A percentile compares a stretch with the other conserved stretches of the same genome.
phyloP scores from a whole-genome alignment of 2,888 invertebrate species.

The Xylota sylvarum region DNA sequence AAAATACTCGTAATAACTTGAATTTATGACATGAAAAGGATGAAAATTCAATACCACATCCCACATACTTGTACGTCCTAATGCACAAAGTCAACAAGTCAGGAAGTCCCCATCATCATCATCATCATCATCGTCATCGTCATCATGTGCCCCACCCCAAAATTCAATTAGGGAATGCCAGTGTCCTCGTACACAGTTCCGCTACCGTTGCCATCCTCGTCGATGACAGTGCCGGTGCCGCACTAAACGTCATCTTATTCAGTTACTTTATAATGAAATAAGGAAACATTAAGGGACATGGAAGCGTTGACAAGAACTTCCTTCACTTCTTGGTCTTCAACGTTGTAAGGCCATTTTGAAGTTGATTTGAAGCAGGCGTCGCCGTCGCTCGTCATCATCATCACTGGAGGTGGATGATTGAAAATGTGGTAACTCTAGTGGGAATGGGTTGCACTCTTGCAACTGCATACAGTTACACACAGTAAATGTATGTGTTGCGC shows the following conservation, averaged over 20 bases:
- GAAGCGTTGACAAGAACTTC: conserved; percentile 46
- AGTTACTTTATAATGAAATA: conserved; percentile 70
- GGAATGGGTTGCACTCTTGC: not conserved
- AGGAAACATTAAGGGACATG: conserved; percentile 66
- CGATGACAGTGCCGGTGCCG: not conserved
- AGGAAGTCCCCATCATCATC: conserved; percentile 68
- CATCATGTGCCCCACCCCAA: conserved; percentile 30
- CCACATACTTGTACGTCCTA: conserved; percentile 24
- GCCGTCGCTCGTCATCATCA: not conserved
- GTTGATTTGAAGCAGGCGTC: conserved; percentile 31
- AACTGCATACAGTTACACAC: conserved; percentile 17
- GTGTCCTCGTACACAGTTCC: conserved; percentile 17
- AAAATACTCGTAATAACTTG: conserved; percentile 40
- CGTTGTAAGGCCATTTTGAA: conserved; percentile 11
- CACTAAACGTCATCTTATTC: conserved; percentile 74
- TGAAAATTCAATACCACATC: conserved; percentile 48
- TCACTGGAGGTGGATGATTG: conserved; percentile 1
- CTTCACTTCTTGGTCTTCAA: not conserved
- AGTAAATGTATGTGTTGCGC: not conserved
- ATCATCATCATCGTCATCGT: conserved; percentile 9
- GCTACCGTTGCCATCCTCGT: conserved; percentile 15
- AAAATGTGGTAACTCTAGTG: not conserved
- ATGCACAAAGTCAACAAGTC: conserved; percentile 66
- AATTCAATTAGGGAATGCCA: conserved; percentile 65
- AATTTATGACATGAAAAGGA: conserved; percentile 45